Evolutionary conservation across 1,140 invertebrate species (phyloP).

Genomic region (Heterodera carotae): DNA sequence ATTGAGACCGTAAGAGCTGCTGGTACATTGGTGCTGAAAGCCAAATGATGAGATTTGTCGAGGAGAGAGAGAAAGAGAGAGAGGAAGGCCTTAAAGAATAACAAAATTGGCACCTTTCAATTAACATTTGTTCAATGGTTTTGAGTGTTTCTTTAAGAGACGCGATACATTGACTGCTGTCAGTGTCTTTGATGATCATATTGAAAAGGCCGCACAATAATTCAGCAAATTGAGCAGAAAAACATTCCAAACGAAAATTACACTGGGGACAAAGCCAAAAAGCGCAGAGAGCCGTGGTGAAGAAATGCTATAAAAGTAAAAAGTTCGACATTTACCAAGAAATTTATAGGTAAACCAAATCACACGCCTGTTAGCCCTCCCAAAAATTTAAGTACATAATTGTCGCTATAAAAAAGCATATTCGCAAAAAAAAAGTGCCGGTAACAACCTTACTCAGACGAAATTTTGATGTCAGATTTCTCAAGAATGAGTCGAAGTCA

Average conservation of each 20-base stretch:
- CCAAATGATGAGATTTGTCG: neutral
- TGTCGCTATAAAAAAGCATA: no score
- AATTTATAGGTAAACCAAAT: no score
- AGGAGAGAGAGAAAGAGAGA: no score
- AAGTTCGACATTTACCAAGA: no score
- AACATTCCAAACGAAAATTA: constrained; percentile 33
- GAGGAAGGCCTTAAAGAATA: neutral
- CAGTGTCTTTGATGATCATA: neutral
- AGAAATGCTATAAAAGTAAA: constrained; percentile 16
- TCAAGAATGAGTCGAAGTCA: neutral
- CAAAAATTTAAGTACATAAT: no score
- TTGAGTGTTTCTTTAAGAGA: constrained; percentile 12
- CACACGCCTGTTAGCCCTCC: no score
- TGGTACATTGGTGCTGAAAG: constrained; percentile 36
- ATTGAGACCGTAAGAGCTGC: constrained; percentile 36
- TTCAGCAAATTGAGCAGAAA: constrained; percentile 15
- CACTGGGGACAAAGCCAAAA: constrained; percentile 34
- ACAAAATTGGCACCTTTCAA: constrained; percentile 18
- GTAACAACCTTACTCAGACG: neutral
- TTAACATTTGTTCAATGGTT: constrained; percentile 33
- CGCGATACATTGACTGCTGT: neutral
- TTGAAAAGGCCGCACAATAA: neutral
- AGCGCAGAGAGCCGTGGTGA: constrained; percentile 28
- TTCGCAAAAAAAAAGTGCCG: neutral
- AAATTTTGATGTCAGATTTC: neutral